These are phyloP conservation scores for Eupithecia exiguata DNA, from an alignment of 2,888 invertebrate species.

Conservation along the genomic window DNA sequence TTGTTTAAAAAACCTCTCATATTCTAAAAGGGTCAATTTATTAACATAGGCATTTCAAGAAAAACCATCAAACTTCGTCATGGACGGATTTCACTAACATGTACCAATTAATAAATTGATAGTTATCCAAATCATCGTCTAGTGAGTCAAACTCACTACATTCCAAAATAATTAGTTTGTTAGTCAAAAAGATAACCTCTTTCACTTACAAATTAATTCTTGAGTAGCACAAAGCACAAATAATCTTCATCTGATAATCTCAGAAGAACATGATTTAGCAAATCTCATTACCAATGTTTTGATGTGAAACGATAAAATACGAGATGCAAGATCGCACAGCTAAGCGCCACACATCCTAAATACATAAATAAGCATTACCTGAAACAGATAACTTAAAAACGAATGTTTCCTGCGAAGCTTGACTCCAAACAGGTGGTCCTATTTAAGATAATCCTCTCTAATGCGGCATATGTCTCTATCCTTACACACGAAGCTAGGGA, in stretches of 20 bases:
- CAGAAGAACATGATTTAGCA: neutral
- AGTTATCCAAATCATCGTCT: neutral
- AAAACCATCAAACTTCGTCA: neutral
- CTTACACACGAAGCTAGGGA: slow-evolving; percentile 43
- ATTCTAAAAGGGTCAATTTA: neutral
- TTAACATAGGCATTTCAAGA: neutral
- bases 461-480: slow-evolving; percentile 69
- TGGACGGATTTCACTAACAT: neutral
- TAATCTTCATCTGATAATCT: neutral
- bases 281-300: slow-evolving; percentile 9
- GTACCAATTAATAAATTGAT: no score
- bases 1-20: neutral
- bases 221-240: neutral
- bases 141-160: neutral
- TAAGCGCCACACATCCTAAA: slow-evolving; percentile 40
- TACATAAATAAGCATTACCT: slow-evolving; percentile 49
- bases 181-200: neutral
- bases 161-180: neutral
- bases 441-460: slow-evolving; percentile 75
- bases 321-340: slow-evolving; percentile 14
- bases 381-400: slow-evolving; percentile 54
- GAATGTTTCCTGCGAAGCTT: slow-evolving; percentile 72
- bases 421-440: slow-evolving; percentile 76
- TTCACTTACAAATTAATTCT: neutral
- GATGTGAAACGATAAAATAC: slow-evolving; percentile 10